These are phyloP conservation scores for Corapipo altera DNA, from an alignment of 2,113 vertebrate genomes.

Conservation along the genomic window DNA sequence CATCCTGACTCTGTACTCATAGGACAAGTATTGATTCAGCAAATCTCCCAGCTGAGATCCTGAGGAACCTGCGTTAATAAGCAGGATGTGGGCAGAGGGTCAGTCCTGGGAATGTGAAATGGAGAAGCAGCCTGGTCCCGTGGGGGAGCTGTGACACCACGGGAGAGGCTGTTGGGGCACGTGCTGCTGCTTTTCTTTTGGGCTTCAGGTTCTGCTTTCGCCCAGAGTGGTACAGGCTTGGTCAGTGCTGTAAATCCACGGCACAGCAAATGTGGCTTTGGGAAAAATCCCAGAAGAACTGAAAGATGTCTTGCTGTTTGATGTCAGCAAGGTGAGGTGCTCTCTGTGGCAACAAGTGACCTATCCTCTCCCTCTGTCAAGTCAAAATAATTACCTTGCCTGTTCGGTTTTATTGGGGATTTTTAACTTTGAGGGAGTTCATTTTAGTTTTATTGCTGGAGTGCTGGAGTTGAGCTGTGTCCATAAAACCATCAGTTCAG, in stretches of 20 bases:
- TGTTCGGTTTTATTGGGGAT: neutral
- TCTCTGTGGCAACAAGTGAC: neutral
- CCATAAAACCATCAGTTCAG: neutral
- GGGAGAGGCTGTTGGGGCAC: neutral
- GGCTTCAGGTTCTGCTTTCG: neutral
- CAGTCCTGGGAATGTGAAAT: neutral
- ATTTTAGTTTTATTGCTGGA: constrained; percentile 15
- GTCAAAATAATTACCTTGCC: neutral
- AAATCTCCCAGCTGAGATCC: neutral
- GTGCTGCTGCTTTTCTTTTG: neutral
- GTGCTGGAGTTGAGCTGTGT: neutral
- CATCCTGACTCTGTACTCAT: accelerated
- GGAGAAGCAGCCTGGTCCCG: neutral
- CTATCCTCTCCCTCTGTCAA: neutral
- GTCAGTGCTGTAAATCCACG: neutral
- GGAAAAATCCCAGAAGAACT: neutral
- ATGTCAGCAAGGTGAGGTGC: neutral
- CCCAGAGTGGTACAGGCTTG: neutral
- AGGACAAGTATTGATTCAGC: neutral
- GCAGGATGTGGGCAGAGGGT: neutral
- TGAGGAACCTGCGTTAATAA: neutral
- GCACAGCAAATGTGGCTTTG: neutral
- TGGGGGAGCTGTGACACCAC: constrained; percentile 37
- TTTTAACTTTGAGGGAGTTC: constrained; percentile 26
- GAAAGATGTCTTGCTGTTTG: neutral